A percentile compares a stretch with the other conserved stretches of the same genome.
Evolutionary conservation across 2,113 vertebrate genomes (phyloP).

Genomic region (Psammodynastes pulverulentus): DNA sequence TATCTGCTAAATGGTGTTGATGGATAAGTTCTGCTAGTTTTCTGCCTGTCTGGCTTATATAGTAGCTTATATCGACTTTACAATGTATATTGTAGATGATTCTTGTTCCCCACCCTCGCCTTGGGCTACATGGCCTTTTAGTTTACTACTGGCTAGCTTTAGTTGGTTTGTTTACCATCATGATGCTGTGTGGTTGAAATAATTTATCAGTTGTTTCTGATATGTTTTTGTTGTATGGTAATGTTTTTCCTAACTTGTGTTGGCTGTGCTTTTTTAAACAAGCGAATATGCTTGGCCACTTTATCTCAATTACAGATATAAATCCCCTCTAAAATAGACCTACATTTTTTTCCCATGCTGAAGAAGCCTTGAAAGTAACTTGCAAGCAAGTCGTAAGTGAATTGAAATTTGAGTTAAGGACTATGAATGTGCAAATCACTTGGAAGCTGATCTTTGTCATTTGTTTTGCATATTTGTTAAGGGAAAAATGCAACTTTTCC

Average conservation of each 20-base stretch:
- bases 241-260: not conserved
- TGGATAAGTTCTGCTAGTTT: not conserved
- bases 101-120: not conserved
- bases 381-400: not conserved
- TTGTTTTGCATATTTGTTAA: not conserved
- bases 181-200: not conserved
- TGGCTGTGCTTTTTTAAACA: not conserved
- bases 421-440: not conserved
- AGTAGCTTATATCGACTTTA: not conserved
- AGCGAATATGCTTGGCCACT: not conserved
- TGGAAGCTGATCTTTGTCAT: not conserved
- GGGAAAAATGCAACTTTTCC: not conserved
- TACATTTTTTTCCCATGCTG: not conserved
- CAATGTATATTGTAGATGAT: not conserved
- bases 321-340: not conserved
- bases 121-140: not conserved
- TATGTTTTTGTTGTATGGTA: not conserved
- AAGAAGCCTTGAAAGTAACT: not conserved
- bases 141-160: not conserved
- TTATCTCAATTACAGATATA: not conserved
- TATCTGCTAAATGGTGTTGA: not conserved
- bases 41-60: not conserved
- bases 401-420: not conserved
- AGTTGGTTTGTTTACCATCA: not conserved
- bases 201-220: not conserved